phyloP scores from a whole-genome alignment of 2,888 invertebrate species.

The Agrotis puta region DNA sequence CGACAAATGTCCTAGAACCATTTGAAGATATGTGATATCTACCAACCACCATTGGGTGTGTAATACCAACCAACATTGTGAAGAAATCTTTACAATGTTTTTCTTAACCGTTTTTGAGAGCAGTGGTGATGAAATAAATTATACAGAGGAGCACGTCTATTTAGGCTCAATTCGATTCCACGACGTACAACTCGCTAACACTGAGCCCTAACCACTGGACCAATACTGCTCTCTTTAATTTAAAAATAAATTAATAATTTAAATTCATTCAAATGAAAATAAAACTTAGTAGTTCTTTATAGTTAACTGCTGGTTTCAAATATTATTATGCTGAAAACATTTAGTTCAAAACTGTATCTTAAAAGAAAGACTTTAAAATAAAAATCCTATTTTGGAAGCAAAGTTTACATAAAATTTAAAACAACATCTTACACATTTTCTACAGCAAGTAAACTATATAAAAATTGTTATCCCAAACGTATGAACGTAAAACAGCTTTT shows the following conservation, averaged over 20 bases:
- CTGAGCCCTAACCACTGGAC: no score
- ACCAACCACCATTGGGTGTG: no score
- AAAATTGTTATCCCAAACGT: slow-evolving; percentile 40
- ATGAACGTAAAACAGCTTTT: slow-evolving; percentile 49
- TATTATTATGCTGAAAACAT: neutral
- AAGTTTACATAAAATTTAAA: slow-evolving; percentile 6
- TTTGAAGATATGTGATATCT: no score
- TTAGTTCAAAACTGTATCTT: neutral
- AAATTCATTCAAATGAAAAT: neutral
- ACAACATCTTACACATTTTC: slow-evolving; percentile 2
- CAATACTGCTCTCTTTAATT: neutral
- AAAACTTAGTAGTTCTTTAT: neutral
- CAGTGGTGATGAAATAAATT: no score
- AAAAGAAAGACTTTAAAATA: neutral
- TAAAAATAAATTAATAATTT: neutral
- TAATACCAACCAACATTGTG: no score
- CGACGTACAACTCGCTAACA: no score
- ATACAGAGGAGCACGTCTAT: no score
- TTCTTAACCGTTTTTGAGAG: no score
- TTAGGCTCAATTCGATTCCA: no score
- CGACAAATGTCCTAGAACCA: no score
- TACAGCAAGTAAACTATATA: slow-evolving; percentile 24
- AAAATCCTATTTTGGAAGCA: neutral
- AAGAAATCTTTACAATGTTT: no score
- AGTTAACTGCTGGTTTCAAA: no score